Conservation (phyloP, 2,113 vertebrate species). For the Phalacrocorax brasilianus region DNA sequence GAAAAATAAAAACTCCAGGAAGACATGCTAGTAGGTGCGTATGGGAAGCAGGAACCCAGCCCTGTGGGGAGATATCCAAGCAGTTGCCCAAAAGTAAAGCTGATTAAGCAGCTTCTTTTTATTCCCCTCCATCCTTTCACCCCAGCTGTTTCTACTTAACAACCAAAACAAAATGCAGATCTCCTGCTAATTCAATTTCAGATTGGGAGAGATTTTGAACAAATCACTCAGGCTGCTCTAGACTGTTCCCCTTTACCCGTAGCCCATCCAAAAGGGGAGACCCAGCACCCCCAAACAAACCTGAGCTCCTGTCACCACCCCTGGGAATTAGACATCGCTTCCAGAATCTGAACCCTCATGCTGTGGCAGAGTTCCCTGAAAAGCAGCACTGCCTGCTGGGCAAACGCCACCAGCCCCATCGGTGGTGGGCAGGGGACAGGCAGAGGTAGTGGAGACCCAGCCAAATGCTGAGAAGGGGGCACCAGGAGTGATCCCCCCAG, state of each 20-base stretch:
- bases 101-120: background rate
- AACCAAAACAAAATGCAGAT: background rate
- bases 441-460: background rate
- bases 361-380: background rate
- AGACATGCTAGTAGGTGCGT: background rate
- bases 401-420: background rate
- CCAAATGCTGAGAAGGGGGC: background rate
- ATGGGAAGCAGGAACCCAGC: background rate
- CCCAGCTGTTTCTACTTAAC: slow-evolving; percentile 38
- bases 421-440: background rate
- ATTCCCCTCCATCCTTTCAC: background rate
- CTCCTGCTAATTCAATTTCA: slow-evolving; percentile 14
- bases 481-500: background rate
- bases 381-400: background rate
- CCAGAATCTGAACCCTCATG: background rate
- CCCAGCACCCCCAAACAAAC: background rate
- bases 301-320: background rate
- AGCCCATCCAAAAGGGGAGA: background rate
- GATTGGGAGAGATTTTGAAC: background rate
- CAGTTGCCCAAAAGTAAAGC: background rate
- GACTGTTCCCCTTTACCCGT: background rate
- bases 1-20: background rate
- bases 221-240: background rate
- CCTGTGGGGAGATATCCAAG: background rate
- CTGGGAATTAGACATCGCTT: fast-evolving